Base-by-base conservation (phyloP, 2,113 vertebrate genomes). In the Apteryx mantelli region DNA sequence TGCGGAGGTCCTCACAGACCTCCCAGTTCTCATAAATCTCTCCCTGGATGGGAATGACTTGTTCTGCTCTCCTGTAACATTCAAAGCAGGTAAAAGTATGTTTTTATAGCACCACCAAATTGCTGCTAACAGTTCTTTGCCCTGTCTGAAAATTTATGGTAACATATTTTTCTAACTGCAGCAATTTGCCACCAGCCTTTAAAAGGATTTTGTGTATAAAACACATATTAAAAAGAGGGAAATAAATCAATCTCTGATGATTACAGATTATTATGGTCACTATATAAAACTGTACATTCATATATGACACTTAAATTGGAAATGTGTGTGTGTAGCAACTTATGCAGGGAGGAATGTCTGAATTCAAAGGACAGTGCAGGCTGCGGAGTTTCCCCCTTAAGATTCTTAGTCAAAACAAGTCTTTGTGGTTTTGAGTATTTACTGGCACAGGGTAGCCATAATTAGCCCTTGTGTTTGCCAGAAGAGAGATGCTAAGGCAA, bases 121-220 rank as follows among this genome's bases (percentile, higher is more conserved):
- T 77, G 66, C 65, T 87, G 76, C 58, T 82, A 94, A 86, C 8
- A 32, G 38, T 78, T 96, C 44, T 83, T 89, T 89, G 52, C 58
- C 53, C 69, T 83, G 32, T 36, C 66, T 77, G 58, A 95, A 92
- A 95, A 95, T 93, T 91, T 95, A 96, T 82, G 42, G 24, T 19
- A 94, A 66, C 6, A 7, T 89, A 80, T 81, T 96, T 95, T 96
- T 95, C 52, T 92, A 97, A 89, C 83, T 78, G 86, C 32, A 92
- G 36, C 20, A 82, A 81, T 96, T 96, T 96, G 38, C 87, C 65
- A 84, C 88, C 80, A 87, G 48, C 7, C 1, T 82, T 91, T 80
- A 89, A 88, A 94, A 91, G 48, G 5, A 73, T 61, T 81, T 95
- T 6, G 8, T 75, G 28, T 84, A 94, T 76, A 91, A 97, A 95